Evolutionary conservation across 2,888 invertebrate species (phyloP), one percentile per base, ranked within the genome.

Genomic region (Ennomos fuscantarius): DNA sequence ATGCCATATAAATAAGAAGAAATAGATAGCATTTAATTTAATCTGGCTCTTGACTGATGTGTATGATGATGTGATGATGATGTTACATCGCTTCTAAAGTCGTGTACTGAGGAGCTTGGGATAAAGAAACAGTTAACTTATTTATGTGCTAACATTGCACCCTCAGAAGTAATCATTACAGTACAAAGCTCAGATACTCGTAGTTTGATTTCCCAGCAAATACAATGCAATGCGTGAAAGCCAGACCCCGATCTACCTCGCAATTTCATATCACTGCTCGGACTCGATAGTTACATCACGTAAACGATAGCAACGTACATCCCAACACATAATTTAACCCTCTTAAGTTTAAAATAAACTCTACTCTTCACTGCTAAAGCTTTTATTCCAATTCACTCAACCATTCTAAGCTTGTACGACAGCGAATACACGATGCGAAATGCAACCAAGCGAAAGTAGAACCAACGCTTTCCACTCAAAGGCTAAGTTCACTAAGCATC

Each of bases 211-310:
- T 86, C 82, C 73, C 84, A 86, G 71, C 74, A 69, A 75, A 69
- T 69, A 78, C 77, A 78, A 79, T 79, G 73, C 73, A 69, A 72
- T 72, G 73, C 73, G 68, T 66, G 76, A 74, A 62, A 60, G 62
- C 69, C 74, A 76, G 68, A 74, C 72, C 70, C 72, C 69, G 65
- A 76, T 74, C 73, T 62, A 67, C 70, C 70, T 74, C 70, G 68
- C 80, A 76, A 81, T 82, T 83, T 76, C 76, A 84, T 82, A 84
- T 84, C 78, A 82, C 74, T 73, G 66, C 69, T 76, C 71, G 68
- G 74, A 81, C 81, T 86, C 82, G 71, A 81, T 86, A 87, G 84
- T 88, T 87, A 82, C 84, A 87, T 89, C 89, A 87, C 86, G 87
- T 88, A 88, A 86, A 85, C 84, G 73, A 84, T 86, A 84, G 79